These are phyloP conservation scores for Pomatostomus ruficeps DNA, from an alignment of 2,113 vertebrate species.

Conservation along the genomic window DNA sequence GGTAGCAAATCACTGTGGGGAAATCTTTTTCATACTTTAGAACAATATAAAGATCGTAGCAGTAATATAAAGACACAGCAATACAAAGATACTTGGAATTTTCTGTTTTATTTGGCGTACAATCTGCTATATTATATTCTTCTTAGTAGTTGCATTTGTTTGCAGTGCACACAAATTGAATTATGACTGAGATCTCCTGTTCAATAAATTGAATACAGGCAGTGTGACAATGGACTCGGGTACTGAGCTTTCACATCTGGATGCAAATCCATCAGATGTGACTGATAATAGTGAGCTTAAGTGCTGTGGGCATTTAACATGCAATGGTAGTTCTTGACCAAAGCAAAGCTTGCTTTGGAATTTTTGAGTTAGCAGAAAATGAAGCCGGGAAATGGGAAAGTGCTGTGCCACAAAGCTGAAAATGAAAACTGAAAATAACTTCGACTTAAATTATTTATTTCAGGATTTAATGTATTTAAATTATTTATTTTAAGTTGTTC, in stretches of 20 bases:
- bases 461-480: background rate
- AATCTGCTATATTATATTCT: background rate
- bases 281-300: background rate
- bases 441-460: background rate
- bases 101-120: background rate
- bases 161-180: background rate
- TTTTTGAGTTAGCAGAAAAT: background rate
- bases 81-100: background rate
- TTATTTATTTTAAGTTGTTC: background rate
- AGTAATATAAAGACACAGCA: background rate
- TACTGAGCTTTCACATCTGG: background rate
- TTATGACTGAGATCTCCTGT: background rate
- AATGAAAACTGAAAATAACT: background rate
- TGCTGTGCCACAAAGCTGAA: background rate
- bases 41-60: background rate
- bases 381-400: background rate
- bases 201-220: background rate
- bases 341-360: background rate
- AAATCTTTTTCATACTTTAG: background rate
- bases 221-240: accelerated
- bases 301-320: accelerated
- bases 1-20: background rate
- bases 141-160: background rate
- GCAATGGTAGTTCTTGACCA: background rate
- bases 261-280: background rate